Conservation (phyloP, 1,140 invertebrate species). For the Drosophila pseudoananassae region DNA sequence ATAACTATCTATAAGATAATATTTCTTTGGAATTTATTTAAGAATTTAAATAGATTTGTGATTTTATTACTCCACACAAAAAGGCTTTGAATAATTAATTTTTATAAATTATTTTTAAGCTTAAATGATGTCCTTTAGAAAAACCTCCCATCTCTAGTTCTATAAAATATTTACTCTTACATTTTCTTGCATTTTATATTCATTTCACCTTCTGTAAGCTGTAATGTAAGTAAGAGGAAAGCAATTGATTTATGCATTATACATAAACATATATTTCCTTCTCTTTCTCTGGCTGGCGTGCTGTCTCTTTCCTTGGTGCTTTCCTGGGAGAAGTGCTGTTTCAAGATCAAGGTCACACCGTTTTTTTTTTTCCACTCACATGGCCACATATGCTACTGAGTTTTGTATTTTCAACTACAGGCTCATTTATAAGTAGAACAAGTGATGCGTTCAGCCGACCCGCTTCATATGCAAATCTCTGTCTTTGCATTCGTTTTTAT, state of each 20-base stretch:
- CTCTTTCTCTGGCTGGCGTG: too few species aligned
- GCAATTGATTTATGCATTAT: background rate
- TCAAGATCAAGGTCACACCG: constrained; percentile 42
- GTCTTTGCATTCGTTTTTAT: background rate
- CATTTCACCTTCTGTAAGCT: background rate
- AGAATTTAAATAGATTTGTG: too few species aligned
- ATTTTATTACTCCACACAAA: too few species aligned
- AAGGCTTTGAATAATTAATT: too few species aligned
- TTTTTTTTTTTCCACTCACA: background rate
- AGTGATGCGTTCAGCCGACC: constrained; percentile 35
- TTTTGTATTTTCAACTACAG: constrained; percentile 12
- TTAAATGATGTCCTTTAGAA: too few species aligned
- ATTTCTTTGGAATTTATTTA: too few species aligned
- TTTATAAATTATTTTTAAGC: too few species aligned
- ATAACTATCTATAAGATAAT: too few species aligned
- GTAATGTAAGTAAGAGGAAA: background rate
- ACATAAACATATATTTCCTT: background rate
- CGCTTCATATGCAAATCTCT: constrained; percentile 35
- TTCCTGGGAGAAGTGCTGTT: background rate
- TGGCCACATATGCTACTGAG: constrained; percentile 4
- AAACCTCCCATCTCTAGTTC: background rate
- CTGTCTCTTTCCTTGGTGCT: background rate
- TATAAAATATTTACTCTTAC: background rate
- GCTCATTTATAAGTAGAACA: constrained; percentile 54
- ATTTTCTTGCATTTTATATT: background rate